Percentiles rank a stretch among this genome's conserved stretches.
These are phyloP conservation scores for Caenorhabditis zanzibari DNA, from an alignment of 2,888 invertebrate genomes.

Conservation along the genomic window DNA sequence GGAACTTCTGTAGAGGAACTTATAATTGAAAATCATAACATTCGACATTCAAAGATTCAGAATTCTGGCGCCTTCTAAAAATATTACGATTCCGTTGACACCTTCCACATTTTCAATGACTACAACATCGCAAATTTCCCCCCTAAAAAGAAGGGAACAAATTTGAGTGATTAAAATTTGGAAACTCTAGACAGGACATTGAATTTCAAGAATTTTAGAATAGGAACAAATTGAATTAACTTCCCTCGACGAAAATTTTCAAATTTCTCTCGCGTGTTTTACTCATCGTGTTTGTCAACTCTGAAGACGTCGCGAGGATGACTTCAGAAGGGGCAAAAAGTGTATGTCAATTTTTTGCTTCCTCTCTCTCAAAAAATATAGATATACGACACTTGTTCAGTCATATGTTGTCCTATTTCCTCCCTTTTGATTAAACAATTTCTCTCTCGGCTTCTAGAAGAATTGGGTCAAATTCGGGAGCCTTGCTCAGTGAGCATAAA, in stretches of 20 bases:
- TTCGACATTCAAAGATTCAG: not conserved
- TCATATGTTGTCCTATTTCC: not conserved
- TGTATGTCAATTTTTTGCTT: slow-evolving; percentile 32
- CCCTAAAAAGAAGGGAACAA: too few species aligned
- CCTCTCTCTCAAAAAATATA: not conserved
- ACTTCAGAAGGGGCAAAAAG: not conserved
- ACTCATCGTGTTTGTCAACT: slow-evolving; percentile 8
- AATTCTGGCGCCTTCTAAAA: not conserved
- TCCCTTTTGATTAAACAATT: slow-evolving; percentile 23
- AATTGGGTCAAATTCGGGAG: slow-evolving; percentile 23
- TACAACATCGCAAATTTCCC: too few species aligned
- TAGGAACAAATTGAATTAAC: slow-evolving; percentile 6
- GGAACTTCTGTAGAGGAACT: too few species aligned
- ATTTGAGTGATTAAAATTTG: slow-evolving; percentile 19
- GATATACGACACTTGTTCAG: slow-evolving; percentile 50
- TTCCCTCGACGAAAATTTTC: not conserved
- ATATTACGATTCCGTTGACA: too few species aligned
- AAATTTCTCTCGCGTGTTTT: slow-evolving; percentile 7
- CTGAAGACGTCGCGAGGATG: not conserved
- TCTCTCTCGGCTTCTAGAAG: not conserved
- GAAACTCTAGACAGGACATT: not conserved
- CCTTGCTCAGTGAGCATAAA: not conserved
- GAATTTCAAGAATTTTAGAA: not conserved
- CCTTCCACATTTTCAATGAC: too few species aligned
- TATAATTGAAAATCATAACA: not conserved